A percentile compares a stretch with the other conserved stretches of the same genome.
These are phyloP conservation scores for Lordiphosa mommai DNA, from an alignment of 1,140 invertebrate species.

Conservation along the genomic window DNA sequence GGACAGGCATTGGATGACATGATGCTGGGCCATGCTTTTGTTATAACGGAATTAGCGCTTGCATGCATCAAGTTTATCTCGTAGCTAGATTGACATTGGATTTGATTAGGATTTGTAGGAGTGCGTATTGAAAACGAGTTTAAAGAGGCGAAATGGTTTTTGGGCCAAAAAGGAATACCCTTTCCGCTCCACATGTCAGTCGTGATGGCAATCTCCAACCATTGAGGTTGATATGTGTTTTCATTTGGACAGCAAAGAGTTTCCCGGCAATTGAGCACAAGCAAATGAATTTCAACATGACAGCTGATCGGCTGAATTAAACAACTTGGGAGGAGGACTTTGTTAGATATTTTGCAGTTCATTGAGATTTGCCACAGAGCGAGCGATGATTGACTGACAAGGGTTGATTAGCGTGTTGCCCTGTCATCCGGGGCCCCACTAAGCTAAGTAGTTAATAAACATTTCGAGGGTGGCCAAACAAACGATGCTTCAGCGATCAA, in stretches of 20 bases:
- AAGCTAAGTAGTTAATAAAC: slow-evolving; percentile 41
- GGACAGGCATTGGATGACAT: slow-evolving; percentile 26
- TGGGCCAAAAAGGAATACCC: not conserved
- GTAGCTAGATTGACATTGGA: slow-evolving; percentile 8
- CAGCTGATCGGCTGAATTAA: slow-evolving; percentile 55
- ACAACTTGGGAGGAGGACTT: slow-evolving; percentile 28
- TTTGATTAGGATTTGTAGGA: slow-evolving; percentile 1
- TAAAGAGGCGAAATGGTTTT: not conserved
- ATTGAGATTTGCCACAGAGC: slow-evolving; percentile 29
- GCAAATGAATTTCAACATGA: slow-evolving; percentile 39
- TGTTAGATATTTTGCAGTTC: slow-evolving; percentile 49
- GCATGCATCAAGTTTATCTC: slow-evolving; percentile 20
- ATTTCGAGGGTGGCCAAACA: slow-evolving; percentile 10
- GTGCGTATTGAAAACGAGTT: not conserved
- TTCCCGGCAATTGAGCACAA: slow-evolving; percentile 61
- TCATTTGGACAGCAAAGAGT: slow-evolving; percentile 40
- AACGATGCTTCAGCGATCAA: slow-evolving; percentile 29
- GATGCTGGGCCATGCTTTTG: slow-evolving; percentile 30
- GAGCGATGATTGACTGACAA: slow-evolving; percentile 45
- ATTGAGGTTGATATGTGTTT: slow-evolving; percentile 36
- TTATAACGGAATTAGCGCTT: slow-evolving; percentile 43
- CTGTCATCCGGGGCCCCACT: slow-evolving; percentile 8
- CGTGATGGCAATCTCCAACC: slow-evolving; percentile 32
- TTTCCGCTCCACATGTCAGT: slow-evolving; percentile 1
- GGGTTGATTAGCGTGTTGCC: slow-evolving; percentile 40